Conservation (phyloP, 2,888 invertebrate genomes). For the Netelia inedita region DNA sequence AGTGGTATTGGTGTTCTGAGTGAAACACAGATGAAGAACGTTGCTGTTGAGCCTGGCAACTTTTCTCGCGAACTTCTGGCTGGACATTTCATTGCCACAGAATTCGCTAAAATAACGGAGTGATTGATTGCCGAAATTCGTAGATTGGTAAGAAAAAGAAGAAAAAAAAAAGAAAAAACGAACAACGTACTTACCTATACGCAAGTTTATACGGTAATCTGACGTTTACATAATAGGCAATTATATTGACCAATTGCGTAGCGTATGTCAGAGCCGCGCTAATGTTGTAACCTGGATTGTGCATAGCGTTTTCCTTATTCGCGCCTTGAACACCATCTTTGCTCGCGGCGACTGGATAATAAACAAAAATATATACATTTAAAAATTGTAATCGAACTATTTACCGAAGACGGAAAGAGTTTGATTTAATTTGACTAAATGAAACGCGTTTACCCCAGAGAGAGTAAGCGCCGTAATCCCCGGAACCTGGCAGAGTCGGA, state of each 20-base stretch:
- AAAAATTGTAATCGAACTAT: slow-evolving; percentile 29
- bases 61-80: slow-evolving; percentile 90
- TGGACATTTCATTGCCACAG: slow-evolving; percentile 90
- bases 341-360: slow-evolving; percentile 86
- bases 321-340: slow-evolving; percentile 86
- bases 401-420: neutral
- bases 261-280: slow-evolving; percentile 94
- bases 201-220: slow-evolving; percentile 91
- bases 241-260: slow-evolving; percentile 93
- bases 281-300: slow-evolving; percentile 90
- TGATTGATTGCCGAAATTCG: slow-evolving; percentile 71
- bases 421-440: slow-evolving; percentile 37
- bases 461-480: slow-evolving; percentile 92
- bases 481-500: slow-evolving; percentile 93
- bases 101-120: slow-evolving; percentile 90
- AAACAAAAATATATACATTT: slow-evolving; percentile 43
- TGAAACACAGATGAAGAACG: slow-evolving; percentile 91
- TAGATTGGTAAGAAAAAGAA: slow-evolving; percentile 18
- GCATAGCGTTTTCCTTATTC: slow-evolving; percentile 87
- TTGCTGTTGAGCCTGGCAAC: slow-evolving; percentile 93
- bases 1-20: slow-evolving; percentile 90
- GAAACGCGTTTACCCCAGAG: slow-evolving; percentile 88
- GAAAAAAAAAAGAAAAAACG: neutral
- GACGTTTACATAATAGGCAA: slow-evolving; percentile 94
- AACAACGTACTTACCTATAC: slow-evolving; percentile 86